A percentile compares a stretch with the other conserved stretches of the same genome.
Evolutionary conservation across 2,888 invertebrate species (phyloP).

Genomic region (Hirtodrosophila cameraria): DNA sequence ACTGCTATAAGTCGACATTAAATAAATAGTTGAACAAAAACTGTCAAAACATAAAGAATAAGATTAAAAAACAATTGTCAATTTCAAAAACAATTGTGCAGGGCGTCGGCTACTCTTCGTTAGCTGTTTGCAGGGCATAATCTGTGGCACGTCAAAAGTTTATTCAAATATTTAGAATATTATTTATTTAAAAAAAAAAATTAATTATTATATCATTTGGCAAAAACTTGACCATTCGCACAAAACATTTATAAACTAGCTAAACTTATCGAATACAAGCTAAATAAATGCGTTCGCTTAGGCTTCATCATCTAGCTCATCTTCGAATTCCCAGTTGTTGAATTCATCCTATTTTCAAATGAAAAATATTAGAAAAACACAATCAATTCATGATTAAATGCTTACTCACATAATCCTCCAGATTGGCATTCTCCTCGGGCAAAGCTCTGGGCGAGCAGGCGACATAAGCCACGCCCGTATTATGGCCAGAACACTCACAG

Average conservation of each 20-base stretch:
- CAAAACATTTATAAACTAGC: slow-evolving; percentile 41
- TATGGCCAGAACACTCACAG: slow-evolving; percentile 89
- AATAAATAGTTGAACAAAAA: too few species aligned
- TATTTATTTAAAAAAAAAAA: slow-evolving; percentile 65
- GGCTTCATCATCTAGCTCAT: slow-evolving; percentile 63
- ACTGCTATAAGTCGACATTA: too few species aligned
- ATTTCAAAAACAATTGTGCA: too few species aligned
- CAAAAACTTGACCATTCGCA: slow-evolving; percentile 48
- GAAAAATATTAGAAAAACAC: neutral
- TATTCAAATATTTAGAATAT: slow-evolving; percentile 10
- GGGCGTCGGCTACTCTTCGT: too few species aligned
- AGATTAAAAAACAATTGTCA: too few species aligned
- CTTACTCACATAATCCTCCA: slow-evolving; percentile 80
- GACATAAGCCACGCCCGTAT: slow-evolving; percentile 88
- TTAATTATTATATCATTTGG: slow-evolving; percentile 12
- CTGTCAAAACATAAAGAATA: too few species aligned
- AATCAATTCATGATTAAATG: neutral
- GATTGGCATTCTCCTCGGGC: slow-evolving; percentile 65
- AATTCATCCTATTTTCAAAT: slow-evolving; percentile 77
- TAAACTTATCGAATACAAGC: slow-evolving; percentile 50
- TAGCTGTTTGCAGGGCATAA: too few species aligned
- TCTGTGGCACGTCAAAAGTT: too few species aligned
- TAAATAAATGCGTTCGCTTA: slow-evolving; percentile 37
- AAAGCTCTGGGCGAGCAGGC: slow-evolving; percentile 87
- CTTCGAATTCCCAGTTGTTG: slow-evolving; percentile 81